Evolutionary conservation across 2,113 vertebrate species (phyloP).

Genomic region (Crocuta crocuta): DNA sequence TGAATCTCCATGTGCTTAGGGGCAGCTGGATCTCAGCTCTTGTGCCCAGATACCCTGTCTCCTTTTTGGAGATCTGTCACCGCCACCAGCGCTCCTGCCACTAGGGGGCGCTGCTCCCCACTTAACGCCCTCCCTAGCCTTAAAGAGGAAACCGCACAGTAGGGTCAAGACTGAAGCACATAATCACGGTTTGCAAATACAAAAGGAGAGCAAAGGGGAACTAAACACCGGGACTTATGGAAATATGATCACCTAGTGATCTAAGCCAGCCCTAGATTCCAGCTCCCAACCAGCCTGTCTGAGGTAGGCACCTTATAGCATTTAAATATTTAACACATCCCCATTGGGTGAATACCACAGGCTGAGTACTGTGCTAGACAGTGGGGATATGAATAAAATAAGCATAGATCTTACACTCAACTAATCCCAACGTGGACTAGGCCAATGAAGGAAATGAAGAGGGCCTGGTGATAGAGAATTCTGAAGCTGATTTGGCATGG

Average conservation of each 20-base stretch:
- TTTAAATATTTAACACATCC: neutral
- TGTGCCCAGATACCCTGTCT: neutral
- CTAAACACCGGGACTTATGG: neutral
- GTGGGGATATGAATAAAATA: neutral
- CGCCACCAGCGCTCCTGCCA: neutral
- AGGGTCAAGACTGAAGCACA: neutral
- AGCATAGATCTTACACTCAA: neutral
- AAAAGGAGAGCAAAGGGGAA: neutral
- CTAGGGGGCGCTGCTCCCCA: neutral
- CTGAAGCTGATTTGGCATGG: neutral
- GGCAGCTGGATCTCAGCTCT: neutral
- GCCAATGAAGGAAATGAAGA: neutral
- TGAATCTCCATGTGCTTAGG: neutral
- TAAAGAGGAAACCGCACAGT: neutral
- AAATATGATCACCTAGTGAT: neutral
- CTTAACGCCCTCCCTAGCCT: neutral
- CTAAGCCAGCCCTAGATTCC: neutral
- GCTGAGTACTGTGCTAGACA: neutral
- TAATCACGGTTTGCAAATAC: neutral
- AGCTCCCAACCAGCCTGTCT: neutral
- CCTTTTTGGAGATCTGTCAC: neutral
- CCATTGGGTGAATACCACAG: neutral
- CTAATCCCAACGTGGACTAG: neutral
- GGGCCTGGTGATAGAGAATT: neutral
- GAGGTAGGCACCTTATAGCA: neutral